These are phyloP conservation scores for Herpailurus yagouaroundi DNA, from an alignment of 2,113 vertebrate species.

Conservation along the genomic window DNA sequence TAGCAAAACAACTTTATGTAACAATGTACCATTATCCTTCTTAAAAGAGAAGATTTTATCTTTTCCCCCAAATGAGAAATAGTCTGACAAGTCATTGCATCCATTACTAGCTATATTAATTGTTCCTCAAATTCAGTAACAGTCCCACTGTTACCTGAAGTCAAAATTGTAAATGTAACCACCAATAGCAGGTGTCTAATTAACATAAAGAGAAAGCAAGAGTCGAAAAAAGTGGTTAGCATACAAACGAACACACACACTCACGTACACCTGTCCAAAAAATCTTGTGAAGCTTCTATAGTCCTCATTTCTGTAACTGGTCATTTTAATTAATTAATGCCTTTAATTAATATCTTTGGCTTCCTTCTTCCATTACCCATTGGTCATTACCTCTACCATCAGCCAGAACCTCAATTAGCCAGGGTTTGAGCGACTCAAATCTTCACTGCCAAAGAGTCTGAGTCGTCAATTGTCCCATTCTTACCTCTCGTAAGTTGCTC, in stretches of 20 bases:
- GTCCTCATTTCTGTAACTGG: background rate
- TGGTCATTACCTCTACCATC: background rate
- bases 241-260: background rate
- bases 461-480: background rate
- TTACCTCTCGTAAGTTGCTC: background rate
- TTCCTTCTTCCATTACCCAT: background rate
- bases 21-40: background rate
- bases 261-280: background rate
- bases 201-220: background rate
- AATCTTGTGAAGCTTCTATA: background rate
- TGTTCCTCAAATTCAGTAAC: background rate
- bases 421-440: background rate
- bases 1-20: background rate
- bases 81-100: background rate
- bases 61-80: background rate
- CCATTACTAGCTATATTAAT: background rate
- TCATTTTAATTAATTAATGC: background rate
- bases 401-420: background rate
- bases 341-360: background rate
- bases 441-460: background rate
- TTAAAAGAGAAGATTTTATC: background rate
- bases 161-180: background rate
- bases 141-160: background rate
- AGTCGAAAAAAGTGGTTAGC: background rate
- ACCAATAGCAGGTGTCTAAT: background rate